Base-by-base conservation (phyloP, 2,113 vertebrate species). In the Oostethus manadensis region DNA sequence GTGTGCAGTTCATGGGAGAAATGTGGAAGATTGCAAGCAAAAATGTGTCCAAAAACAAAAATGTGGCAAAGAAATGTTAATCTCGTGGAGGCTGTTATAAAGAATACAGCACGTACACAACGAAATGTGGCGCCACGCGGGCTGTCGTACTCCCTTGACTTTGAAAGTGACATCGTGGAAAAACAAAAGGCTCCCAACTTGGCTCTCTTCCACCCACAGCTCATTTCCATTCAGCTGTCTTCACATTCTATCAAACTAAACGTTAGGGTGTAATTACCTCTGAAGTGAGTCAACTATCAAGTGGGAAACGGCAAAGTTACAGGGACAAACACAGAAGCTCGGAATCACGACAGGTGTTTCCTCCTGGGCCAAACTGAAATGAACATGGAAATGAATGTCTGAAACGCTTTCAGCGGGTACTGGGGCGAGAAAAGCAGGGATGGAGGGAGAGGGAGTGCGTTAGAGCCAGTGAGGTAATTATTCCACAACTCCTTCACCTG, bases 321-420 rank as follows among this genome's bases (percentile, higher is more conserved):
- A 66, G 70, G 56, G 50, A 64, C 51, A 21, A 17, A n/a, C 0
- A 11, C 2, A 66, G 70, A 53, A 64, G 60, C 68, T 71, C 33
- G 47, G 64, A 78, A 64, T 56, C 68, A 65, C 40, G 69, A 70
- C 82, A 81, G 76, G 73, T 86, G 80, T 87, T 88, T 80, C 77
- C 83, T 80, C 82, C 70, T 71, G 80, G 80, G 82, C 58, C 66
- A 17, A 60, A 70, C 59, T 56, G 78, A 81, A 84, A 84, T 84
- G 79, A 86, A 83, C 79, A 88, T 78, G 66, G 73, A 87, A 84
- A 87, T 88, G 73, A 82, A 84, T 76, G 76, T 82, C 78, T 84
- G 70, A 84, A 80, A 85, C 62, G 61, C 74, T 69, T 77, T 78
- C 67, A 64, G 62, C 33, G 5, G 55, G 54, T 57, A 51, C 10